Evolutionary conservation across 1,140 invertebrate species (phyloP).

Genomic region (Bradysia coprophila): DNA sequence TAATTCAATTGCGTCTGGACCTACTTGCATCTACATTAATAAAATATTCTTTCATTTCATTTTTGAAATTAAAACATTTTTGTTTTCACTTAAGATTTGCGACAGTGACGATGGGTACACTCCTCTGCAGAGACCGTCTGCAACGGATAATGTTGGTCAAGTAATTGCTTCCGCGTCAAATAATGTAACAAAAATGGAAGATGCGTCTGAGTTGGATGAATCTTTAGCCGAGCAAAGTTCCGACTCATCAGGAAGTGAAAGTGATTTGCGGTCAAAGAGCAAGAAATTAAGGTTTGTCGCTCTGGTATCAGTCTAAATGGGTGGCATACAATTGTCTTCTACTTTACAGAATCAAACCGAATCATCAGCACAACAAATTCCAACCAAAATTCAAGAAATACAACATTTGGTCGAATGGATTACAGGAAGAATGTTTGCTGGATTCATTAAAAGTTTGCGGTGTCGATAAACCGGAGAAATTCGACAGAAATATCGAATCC

Average conservation of each 20-base stretch:
- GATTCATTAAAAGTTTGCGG: slow-evolving; percentile 34
- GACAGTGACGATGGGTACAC: slow-evolving; percentile 22
- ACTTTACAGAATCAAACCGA: too few relatives aligned
- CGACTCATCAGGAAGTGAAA: slow-evolving; percentile 9
- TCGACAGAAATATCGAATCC: slow-evolving; percentile 34
- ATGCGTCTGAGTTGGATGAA: slow-evolving; percentile 9
- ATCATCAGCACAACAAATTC: too few relatives aligned
- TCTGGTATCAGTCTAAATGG: too few relatives aligned
- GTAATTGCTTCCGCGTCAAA: slow-evolving; percentile 4
- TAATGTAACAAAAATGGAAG: slow-evolving; percentile 2
- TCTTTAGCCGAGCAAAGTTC: slow-evolving; percentile 18
- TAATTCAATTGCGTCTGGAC: slow-evolving; percentile 1
- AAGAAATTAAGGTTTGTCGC: too few relatives aligned
- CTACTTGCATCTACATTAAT: not conserved
- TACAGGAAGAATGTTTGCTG: slow-evolving; percentile 38
- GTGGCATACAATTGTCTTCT: too few relatives aligned
- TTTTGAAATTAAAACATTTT: too few relatives aligned
- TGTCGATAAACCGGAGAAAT: slow-evolving; percentile 30
- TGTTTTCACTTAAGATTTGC: slow-evolving; percentile 12
- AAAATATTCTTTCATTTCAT: slow-evolving; percentile 1
- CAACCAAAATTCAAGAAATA: slow-evolving; percentile 29
- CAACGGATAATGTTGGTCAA: not conserved
- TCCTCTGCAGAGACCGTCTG: slow-evolving; percentile 25
- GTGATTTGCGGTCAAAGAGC: slow-evolving; percentile 19
- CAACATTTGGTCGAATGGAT: slow-evolving; percentile 37